phyloP scores from a whole-genome alignment of 2,888 invertebrate genomes.

The Eristalis pertinax region DNA sequence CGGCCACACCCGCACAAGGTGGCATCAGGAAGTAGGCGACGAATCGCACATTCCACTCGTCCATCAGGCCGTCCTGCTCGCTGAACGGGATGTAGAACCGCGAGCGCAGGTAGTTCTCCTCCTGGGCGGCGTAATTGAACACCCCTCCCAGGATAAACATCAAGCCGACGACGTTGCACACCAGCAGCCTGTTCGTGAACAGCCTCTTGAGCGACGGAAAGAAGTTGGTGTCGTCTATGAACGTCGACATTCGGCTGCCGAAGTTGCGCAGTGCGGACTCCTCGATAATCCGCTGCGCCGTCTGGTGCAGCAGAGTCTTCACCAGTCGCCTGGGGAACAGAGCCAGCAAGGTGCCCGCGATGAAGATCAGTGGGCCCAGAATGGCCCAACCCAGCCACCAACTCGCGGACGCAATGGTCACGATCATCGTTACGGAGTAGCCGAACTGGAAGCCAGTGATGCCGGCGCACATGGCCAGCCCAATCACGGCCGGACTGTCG shows the following conservation, averaged over 20 bases:
- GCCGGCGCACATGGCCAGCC: constrained; percentile 78
- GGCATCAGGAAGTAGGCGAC: constrained; percentile 83
- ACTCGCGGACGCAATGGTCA: constrained; percentile 75
- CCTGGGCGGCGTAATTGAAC: constrained; percentile 83
- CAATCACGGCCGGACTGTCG: constrained; percentile 82
- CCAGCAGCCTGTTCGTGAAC: constrained; percentile 83
- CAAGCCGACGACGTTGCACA: constrained; percentile 82
- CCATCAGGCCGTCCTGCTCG: constrained; percentile 82
- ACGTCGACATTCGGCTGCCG: constrained; percentile 78
- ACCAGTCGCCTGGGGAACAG: constrained; percentile 84
- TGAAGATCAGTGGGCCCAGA: constrained; percentile 81
- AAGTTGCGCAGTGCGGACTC: constrained; percentile 75
- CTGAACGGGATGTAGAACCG: constrained; percentile 83
- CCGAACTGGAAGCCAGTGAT: constrained; percentile 80
- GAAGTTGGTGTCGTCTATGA: constrained; percentile 81
- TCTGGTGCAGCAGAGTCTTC: constrained; percentile 83
- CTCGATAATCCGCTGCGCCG: constrained; percentile 83
- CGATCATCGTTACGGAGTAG: constrained; percentile 78
- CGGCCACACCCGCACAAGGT: constrained; percentile 82
- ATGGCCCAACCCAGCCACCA: constrained; percentile 83
- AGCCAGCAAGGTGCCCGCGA: constrained; percentile 82
- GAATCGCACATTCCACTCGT: constrained; percentile 83
- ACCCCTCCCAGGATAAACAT: constrained; percentile 83
- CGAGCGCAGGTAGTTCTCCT: constrained; percentile 84
- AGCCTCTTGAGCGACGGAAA: constrained; percentile 82